phyloP scores from a whole-genome alignment of 1,140 invertebrate genomes.

The Littorina saxatilis region DNA sequence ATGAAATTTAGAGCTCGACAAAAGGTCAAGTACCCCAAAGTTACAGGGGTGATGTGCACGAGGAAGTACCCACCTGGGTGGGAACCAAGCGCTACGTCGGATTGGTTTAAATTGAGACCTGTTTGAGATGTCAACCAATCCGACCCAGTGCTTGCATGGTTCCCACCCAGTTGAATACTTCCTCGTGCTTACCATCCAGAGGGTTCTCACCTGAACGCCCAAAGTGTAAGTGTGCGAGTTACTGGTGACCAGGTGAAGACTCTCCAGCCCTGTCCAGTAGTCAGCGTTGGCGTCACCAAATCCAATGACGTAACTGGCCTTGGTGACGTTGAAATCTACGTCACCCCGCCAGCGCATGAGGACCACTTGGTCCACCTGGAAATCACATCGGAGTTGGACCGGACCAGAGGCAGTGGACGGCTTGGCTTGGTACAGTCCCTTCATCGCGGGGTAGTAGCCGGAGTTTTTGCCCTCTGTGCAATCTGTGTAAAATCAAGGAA shows the following conservation, averaged over 20 bases:
- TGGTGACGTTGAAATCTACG: conserved; percentile 19
- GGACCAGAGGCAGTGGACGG: not conserved
- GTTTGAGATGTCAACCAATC: too few species aligned
- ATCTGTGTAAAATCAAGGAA: not conserved
- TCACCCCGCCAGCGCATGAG: conserved; percentile 3
- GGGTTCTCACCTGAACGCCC: conserved; percentile 10
- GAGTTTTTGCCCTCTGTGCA: not conserved
- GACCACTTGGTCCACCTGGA: not conserved
- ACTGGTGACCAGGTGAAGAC: conserved; percentile 6
- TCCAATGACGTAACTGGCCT: conserved; percentile 13
- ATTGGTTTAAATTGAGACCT: too few species aligned
- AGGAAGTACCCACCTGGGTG: too few species aligned
- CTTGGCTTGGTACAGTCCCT: not conserved
- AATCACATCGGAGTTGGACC: not conserved
- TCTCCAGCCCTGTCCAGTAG: conserved; percentile 32
- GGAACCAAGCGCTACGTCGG: too few species aligned
- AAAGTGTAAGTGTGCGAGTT: not conserved
- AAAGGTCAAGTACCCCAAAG: too few species aligned
- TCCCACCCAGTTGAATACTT: too few species aligned
- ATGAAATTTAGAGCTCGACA: too few species aligned
- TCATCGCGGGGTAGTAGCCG: not conserved
- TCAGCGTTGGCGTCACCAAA: conserved; percentile 9
- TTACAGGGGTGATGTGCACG: too few species aligned
- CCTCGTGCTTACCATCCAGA: too few species aligned
- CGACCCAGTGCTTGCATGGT: too few species aligned